Conservation (phyloP, 2,888 invertebrate genomes). For the Cheilosia scutellata region DNA sequence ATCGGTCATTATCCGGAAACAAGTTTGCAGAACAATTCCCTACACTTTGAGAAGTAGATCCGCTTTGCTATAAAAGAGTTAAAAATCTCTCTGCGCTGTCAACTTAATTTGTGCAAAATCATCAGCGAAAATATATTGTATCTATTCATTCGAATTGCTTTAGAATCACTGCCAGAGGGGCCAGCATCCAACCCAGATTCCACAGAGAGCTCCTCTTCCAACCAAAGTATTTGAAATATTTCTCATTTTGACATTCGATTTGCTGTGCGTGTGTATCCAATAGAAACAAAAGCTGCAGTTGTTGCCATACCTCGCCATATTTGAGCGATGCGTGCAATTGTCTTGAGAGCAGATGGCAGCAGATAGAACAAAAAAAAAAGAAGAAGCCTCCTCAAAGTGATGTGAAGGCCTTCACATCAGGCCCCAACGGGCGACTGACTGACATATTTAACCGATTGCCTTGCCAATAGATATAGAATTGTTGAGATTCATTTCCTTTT, state of each 20-base stretch:
- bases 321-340: conserved; percentile 25
- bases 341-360: conserved; percentile 28
- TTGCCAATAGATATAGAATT: conserved; percentile 67
- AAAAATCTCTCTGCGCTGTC: background rate
- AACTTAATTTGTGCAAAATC: conserved; percentile 39
- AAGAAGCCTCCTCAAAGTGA: conserved; percentile 49
- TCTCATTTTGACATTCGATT: conserved; percentile 42
- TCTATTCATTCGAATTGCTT: conserved; percentile 58
- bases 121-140: conserved; percentile 54
- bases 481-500: conserved; percentile 71
- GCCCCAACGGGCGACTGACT: conserved; percentile 53
- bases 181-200: conserved; percentile 65
- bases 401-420: conserved; percentile 65
- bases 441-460: conserved; percentile 75
- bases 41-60: conserved; percentile 29
- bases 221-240: conserved; percentile 49
- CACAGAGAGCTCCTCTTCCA: conserved; percentile 3
- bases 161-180: conserved; percentile 14
- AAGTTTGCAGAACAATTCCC: conserved; percentile 69
- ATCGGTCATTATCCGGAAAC: conserved; percentile 58
- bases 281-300: conserved; percentile 38
- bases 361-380: background rate
- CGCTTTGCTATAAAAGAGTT: conserved; percentile 50
- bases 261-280: conserved; percentile 40
- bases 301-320: conserved; percentile 67